Conservation (phyloP, 2,113 vertebrate species). For the Gnathonemus echidnorhynchus region DNA sequence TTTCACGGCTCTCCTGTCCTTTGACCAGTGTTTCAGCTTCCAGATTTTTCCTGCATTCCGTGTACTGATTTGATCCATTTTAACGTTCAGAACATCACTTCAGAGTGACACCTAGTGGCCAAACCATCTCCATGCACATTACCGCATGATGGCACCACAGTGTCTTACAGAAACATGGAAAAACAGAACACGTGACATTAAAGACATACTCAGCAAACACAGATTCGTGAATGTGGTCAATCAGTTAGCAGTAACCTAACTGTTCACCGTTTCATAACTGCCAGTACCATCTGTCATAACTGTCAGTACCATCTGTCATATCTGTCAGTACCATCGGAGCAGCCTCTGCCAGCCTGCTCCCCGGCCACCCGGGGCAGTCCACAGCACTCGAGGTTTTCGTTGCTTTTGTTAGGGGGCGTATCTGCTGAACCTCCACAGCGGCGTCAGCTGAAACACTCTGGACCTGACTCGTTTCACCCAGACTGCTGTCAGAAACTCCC, state of each 20-base stretch:
- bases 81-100: not conserved
- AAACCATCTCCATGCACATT: not conserved
- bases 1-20: not conserved
- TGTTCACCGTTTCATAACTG: not conserved
- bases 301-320: not conserved
- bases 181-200: not conserved
- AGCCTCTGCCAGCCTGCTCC: not conserved
- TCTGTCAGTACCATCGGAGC: not conserved
- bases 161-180: not conserved
- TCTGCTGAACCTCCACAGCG: not conserved
- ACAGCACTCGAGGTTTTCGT: not conserved
- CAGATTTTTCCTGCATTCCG: not conserved
- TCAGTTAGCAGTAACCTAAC: not conserved
- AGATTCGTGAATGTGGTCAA: not conserved
- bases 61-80: not conserved
- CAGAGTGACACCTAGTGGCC: not conserved
- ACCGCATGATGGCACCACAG: not conserved
- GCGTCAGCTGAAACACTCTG: not conserved
- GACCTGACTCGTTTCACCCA: not conserved
- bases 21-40: not conserved
- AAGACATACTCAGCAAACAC: not conserved
- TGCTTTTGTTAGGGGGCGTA: not conserved
- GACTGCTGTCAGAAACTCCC: not conserved
- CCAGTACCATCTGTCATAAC: not conserved
- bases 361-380: not conserved